Base-by-base conservation (phyloP, 2,888 invertebrate genomes). In the Cataglyphis albicans region DNA sequence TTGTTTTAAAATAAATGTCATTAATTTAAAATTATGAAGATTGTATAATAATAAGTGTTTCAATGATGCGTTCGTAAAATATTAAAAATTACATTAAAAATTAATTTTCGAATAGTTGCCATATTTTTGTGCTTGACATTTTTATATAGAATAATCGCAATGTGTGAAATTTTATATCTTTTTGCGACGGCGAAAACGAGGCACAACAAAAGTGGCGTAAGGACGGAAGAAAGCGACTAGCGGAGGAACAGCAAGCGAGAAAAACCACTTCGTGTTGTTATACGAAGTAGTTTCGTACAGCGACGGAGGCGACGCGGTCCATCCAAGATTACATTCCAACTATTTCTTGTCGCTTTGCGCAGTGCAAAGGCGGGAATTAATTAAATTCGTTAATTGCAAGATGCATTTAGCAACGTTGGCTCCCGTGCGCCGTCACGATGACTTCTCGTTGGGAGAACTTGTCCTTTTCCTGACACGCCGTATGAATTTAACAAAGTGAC, bases 371-470 rank as follows among this genome's bases (percentile, higher is more conserved):
- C 91, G 87, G 90, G 57, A 88, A 93, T 93, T 94, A 94, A 94
- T 94, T 93, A 93, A 93, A 94, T 94, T 93, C 90, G 93, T 93
- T 93, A 94, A 94, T 93, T 94, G 93, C 92, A 93, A 92, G 92
- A 92, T 92, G 93, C 92, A 93, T 93, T 94, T 93, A 93, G 89
- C 89, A 70, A 86, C 88, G 84, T 25, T 21, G 57, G 41, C 68
- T 67, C 64, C 52, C 64, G 55, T 44, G 63, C 64, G 70, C 67
- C 65, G 73, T 41, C 68, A 32, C 67, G 52, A 25, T 52, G 9
- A 68, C 48, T 38, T 81, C 55, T 76, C 74, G 64, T 61, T 76
- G 61, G 76, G 52, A 52, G n/a, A 57, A 38, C 83, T 76, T 84
- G 82, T 86, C 82, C 78, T 68, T 82, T 63, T 80, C 63, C 76